Evolutionary conservation across 1,140 invertebrate genomes (phyloP).

Genomic region (Calosoma granatense): DNA sequence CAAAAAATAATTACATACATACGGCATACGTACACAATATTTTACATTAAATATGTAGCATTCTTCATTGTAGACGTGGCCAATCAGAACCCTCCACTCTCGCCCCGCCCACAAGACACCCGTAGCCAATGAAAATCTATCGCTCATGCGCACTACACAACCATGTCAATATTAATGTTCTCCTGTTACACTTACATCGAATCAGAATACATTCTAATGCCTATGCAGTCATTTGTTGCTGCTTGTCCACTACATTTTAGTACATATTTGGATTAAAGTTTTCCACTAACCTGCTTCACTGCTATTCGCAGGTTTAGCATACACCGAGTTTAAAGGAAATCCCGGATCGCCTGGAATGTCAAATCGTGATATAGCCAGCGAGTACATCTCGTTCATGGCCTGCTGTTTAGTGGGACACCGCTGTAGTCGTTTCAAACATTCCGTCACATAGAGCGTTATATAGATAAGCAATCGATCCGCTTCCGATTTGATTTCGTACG

Average conservation of each 20-base stretch:
- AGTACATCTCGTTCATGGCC: conserved; percentile 91
- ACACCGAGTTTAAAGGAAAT: conserved; percentile 97
- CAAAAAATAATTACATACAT: conserved; percentile 18
- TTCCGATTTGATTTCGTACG: conserved; percentile 97
- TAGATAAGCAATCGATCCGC: conserved; percentile 95
- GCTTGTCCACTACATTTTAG: no score
- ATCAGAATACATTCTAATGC: no score
- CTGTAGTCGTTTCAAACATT: conserved; percentile 92
- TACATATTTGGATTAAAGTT: conserved; percentile 4
- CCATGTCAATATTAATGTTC: no score
- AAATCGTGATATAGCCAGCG: conserved; percentile 88
- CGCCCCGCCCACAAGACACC: conserved; percentile 7
- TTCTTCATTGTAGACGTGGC: no score
- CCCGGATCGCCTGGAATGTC: conserved; percentile 93
- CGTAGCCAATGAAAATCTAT: no score
- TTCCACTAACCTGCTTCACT: conserved; percentile 61
- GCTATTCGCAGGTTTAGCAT: conserved; percentile 72
- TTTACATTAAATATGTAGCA: no score
- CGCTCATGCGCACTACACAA: no score
- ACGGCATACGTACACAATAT: conserved; percentile 12
- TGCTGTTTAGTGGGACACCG: conserved; percentile 83
- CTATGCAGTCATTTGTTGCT: no score
- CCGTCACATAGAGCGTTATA: conserved; percentile 96
- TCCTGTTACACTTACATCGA: no score
- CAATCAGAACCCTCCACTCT: background rate